Percentiles rank a stretch among this genome's conserved stretches.
Conservation (phyloP, 2,888 invertebrate species). For the Artemia sinica region DNA sequence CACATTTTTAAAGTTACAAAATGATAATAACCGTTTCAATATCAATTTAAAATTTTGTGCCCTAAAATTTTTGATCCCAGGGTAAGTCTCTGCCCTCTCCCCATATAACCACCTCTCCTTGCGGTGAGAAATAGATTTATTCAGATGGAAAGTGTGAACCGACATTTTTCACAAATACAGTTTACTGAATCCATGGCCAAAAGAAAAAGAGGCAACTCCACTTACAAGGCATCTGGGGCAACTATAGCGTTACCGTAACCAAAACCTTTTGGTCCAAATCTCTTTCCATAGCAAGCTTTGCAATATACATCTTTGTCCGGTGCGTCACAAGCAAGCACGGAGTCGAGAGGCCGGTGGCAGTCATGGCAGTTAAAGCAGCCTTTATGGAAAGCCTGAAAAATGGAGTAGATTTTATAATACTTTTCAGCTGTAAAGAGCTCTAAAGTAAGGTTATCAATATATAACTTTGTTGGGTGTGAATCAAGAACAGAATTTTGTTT, state of each 20-base stretch:
- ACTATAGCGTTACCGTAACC: conserved; percentile 62
- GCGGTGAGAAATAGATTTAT: not conserved
- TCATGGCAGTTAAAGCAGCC: conserved; percentile 84
- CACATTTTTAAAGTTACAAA: too few species aligned
- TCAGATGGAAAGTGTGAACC: not conserved
- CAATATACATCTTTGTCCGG: conserved; percentile 87
- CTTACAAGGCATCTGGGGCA: conserved; percentile 80
- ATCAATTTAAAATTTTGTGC: too few species aligned
- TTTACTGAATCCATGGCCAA: not conserved
- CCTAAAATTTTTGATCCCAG: not conserved
- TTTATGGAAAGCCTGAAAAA: conserved; percentile 74
- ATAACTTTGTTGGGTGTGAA: too few species aligned
- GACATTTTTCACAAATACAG: not conserved
- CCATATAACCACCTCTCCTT: not conserved
- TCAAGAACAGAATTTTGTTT: too few species aligned
- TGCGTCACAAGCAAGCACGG: conserved; percentile 75
- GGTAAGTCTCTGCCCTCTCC: not conserved
- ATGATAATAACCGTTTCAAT: too few species aligned
- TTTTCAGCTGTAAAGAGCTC: too few species aligned
- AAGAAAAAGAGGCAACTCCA: conserved; percentile 51
- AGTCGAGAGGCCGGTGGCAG: conserved; percentile 73
- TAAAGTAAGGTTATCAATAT: too few species aligned
- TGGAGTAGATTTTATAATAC: not conserved
- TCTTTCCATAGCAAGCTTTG: conserved; percentile 72
- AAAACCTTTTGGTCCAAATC: conserved; percentile 72